A percentile compares a stretch with the other conserved stretches of the same genome.
Conservation (phyloP, 2,888 invertebrate genomes). For the Drosophila leonis region DNA sequence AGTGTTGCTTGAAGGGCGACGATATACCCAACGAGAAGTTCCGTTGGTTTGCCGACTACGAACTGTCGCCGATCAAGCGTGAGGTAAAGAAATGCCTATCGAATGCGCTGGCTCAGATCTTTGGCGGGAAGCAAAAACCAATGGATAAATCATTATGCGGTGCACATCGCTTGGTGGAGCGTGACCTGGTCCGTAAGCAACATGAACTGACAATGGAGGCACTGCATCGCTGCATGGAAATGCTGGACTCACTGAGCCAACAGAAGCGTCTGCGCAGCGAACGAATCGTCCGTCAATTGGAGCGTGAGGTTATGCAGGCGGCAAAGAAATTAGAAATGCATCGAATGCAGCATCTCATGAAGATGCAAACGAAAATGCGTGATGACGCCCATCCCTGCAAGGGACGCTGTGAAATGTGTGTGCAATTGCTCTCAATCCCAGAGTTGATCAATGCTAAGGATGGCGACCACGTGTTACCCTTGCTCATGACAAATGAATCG, state of each 20-base stretch:
- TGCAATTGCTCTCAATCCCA: not conserved
- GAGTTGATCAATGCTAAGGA: not conserved
- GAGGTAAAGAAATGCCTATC: conserved; percentile 48
- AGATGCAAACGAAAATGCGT: not conserved
- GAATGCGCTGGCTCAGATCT: conserved; percentile 36
- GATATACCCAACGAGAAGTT: conserved; percentile 44
- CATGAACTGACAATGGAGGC: conserved; percentile 17
- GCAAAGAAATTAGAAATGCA: conserved; percentile 14
- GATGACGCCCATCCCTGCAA: not conserved
- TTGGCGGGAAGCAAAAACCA: not conserved
- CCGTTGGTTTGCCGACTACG: conserved; percentile 66
- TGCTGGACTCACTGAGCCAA: conserved; percentile 16
- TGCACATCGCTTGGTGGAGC: conserved; percentile 40
- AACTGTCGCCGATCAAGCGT: conserved; percentile 51
- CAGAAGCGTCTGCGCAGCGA: not conserved
- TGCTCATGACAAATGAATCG: conserved; percentile 18
- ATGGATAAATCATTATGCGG: conserved; percentile 22
- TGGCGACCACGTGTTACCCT: conserved; percentile 9
- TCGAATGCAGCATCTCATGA: conserved; percentile 1
- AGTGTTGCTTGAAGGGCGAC: conserved; percentile 22
- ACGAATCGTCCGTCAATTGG: conserved; percentile 40
- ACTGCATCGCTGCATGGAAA: conserved; percentile 23
- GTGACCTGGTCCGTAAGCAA: not conserved
- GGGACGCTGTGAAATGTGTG: conserved; percentile 46
- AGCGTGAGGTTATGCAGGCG: conserved; percentile 41